Percentiles rank a stretch among this genome's conserved stretches.
Conservation (phyloP, 2,888 invertebrate genomes). For the Aricia artaxerxes region DNA sequence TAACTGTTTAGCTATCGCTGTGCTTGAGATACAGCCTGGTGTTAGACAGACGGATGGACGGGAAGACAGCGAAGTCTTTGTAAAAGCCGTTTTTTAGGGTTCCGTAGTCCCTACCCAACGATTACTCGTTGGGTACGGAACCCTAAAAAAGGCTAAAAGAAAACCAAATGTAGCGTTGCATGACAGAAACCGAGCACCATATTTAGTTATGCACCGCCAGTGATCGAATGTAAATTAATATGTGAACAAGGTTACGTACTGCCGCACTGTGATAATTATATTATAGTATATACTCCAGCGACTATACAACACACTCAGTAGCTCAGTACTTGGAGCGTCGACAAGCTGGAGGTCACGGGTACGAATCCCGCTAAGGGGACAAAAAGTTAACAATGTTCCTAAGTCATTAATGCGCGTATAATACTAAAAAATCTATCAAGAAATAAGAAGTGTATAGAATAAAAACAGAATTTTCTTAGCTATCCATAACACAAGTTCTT, state of each 20-base stretch:
- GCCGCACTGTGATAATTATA: slow-evolving; percentile 61
- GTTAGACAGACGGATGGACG: too few relatives aligned
- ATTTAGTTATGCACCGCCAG: slow-evolving; percentile 38
- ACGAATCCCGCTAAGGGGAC: neutral
- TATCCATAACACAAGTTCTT: too few relatives aligned
- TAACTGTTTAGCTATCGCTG: too few relatives aligned
- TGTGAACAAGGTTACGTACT: slow-evolving; percentile 64
- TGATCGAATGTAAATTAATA: slow-evolving; percentile 54
- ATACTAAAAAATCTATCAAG: neutral
- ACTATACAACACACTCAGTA: neutral
- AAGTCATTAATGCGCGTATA: neutral
- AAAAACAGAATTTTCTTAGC: too few relatives aligned
- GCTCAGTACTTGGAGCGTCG: slow-evolving; percentile 35
- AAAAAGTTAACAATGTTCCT: neutral
- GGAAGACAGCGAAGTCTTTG: neutral
- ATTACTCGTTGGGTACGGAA: neutral
- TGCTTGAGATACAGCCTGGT: too few relatives aligned
- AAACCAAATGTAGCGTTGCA: slow-evolving; percentile 37
- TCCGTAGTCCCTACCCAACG: too few relatives aligned
- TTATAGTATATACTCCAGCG: slow-evolving; percentile 46
- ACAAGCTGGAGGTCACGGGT: slow-evolving; percentile 27
- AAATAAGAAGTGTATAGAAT: neutral
- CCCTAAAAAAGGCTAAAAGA: slow-evolving; percentile 19
- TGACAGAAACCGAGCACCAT: slow-evolving; percentile 31
- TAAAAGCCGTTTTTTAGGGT: neutral